These are phyloP conservation scores for Aphelenchoides fujianensis DNA, from an alignment of 1,140 invertebrate genomes.

Conservation along the genomic window DNA sequence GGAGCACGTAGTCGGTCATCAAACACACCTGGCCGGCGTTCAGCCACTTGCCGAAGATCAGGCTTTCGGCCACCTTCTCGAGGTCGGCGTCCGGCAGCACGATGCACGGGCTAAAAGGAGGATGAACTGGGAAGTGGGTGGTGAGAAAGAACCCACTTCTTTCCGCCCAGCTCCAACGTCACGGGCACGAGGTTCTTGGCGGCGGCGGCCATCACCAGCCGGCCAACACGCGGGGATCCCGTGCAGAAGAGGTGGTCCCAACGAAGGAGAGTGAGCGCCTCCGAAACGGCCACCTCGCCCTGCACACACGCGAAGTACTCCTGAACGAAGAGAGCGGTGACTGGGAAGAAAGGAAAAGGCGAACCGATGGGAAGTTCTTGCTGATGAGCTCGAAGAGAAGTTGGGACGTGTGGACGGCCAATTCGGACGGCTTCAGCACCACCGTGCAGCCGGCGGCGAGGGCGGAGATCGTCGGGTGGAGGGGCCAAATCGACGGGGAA, in stretches of 20 bases:
- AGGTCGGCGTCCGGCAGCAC: conserved; percentile 52
- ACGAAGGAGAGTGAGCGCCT: conserved; percentile 70
- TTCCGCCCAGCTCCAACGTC: conserved; percentile 90
- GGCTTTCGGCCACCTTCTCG: conserved; percentile 65
- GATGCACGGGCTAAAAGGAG: conserved; percentile 39
- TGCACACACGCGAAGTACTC: conserved; percentile 10
- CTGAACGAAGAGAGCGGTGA: no score
- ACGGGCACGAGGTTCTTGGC: conserved; percentile 88
- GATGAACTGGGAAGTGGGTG: no score
- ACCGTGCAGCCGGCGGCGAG: conserved; percentile 88
- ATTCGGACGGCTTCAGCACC: conserved; percentile 86
- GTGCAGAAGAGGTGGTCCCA: conserved; percentile 97
- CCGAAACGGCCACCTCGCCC: conserved; percentile 73
- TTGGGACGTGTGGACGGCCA: conserved; percentile 1
- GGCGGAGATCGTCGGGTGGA: conserved; percentile 76
- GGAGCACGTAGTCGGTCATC: conserved; percentile 89
- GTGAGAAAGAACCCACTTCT: conserved; percentile 66
- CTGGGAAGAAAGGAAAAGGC: no score
- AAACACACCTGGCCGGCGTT: conserved; percentile 95
- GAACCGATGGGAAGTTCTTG: conserved; percentile 77
- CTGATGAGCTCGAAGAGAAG: conserved; percentile 64
- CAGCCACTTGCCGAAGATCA: conserved; percentile 89
- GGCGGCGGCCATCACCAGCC: conserved; percentile 81
- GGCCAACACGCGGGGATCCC: conserved; percentile 79
- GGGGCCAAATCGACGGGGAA: conserved; percentile 83